A percentile compares a stretch with the other conserved stretches of the same genome.
Conservation (phyloP, 2,797 vertebrate species). For the Sebastolobus alascanus region DNA sequence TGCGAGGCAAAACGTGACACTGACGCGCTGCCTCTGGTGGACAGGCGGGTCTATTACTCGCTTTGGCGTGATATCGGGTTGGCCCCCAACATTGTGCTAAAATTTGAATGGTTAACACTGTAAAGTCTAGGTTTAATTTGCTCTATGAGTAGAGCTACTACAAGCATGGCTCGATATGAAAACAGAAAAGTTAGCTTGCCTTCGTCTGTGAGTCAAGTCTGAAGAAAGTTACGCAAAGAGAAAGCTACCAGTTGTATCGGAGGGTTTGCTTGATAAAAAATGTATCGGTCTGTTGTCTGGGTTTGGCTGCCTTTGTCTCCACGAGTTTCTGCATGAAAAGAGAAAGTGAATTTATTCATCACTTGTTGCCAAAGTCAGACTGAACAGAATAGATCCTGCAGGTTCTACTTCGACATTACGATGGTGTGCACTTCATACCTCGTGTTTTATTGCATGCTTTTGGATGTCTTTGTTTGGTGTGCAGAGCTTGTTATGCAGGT, state of each 20-base stretch:
- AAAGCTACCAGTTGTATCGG: neutral
- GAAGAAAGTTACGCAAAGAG: neutral
- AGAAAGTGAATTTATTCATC: conserved; percentile 20
- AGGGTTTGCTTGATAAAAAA: conserved; percentile 5
- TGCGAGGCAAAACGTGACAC: neutral
- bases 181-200: neutral
- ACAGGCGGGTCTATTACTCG: too few relatives aligned
- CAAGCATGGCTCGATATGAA: neutral
- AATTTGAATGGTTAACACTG: neutral
- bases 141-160: neutral
- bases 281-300: neutral
- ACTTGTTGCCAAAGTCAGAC: conserved; percentile 10
- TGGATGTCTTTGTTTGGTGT: conserved; percentile 23
- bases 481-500: conserved; percentile 17
- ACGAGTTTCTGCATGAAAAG: conserved; percentile 1
- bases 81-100: neutral
- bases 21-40: neutral
- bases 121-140: neutral
- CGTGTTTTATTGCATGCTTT: conserved; percentile 42
- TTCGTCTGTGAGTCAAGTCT: neutral
- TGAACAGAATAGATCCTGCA: conserved; percentile 9
- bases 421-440: conserved; percentile 15
- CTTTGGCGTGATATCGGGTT: too few relatives aligned
- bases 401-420: conserved; percentile 19
- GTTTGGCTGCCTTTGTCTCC: neutral